Evolutionary conservation across 1,140 invertebrate genomes (phyloP), one percentile per base, ranked within the genome.

Genomic region (Spodoptera frugiperda): DNA sequence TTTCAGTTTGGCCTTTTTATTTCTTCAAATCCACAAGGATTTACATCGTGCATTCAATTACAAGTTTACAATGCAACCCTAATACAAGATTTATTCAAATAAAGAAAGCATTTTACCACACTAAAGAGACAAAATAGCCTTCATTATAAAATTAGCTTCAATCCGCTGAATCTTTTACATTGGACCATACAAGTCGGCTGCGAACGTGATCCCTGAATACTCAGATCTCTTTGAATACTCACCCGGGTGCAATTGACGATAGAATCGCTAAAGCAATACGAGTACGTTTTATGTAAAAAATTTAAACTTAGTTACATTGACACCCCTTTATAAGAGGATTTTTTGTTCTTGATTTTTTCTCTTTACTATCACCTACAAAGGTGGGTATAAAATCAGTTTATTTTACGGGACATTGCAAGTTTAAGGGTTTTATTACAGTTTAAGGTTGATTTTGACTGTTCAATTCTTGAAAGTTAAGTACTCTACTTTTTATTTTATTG

Each of bases 161-260:
- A 15, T 5, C 14, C n/a, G 33, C 51, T 33, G 0, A 14, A 46
- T 73, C 77, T 78, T 65, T n/a, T 82, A 11, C 21, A 57, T 83
- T 87, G 49, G 0, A 67, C 83, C 79, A 85, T 15, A 9, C 33
- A 46, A 73, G 63, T 11, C 70, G 48, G 39, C 67, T 61, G 65
- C 74, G 82, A 81, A 89, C 90, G 88, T 91, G 90, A 92, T 91
- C 85, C 87, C 80, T 88, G 88, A 90, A 92, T 88, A 83, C 86
- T 83, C 79, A 88, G 90, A 89, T 89, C 89, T 84, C 87, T 92
- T 87, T 91, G 91, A 92, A 91, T 93, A 89, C 87, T 81, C 89
- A 82, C 88, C 85, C 83, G 88, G 88, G 89, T 86, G 89, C 91
- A 91, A 93, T 91, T 89, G 91, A 84, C 89, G 89, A 83, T 88